Base-by-base conservation (phyloP, 2,113 vertebrate species). In the Fulmarus glacialis region DNA sequence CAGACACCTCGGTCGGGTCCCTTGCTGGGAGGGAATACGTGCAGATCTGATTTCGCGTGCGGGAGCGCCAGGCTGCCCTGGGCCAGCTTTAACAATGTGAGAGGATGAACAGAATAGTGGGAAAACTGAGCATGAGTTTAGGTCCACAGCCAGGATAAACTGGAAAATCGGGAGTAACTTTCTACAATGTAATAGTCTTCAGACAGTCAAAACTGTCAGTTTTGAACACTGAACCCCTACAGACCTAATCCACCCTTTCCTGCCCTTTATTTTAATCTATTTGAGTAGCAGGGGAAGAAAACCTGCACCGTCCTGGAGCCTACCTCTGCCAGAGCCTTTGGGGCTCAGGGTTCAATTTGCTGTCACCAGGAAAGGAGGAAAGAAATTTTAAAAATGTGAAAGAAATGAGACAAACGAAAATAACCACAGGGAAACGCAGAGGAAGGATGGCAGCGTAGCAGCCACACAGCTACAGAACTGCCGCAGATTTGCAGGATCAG, bases 71-170 rank as follows among this genome's bases (percentile, higher is more conserved):
- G 43, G 13, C 58, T 32, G 40, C 67, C 75, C 89, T 1, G 15
- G 29, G 66, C 79, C 72, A 8, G 63, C 30, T 40, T 53, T 8
- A n/a, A 17, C 58, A 45, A 12, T 0, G 0, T 4, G 68, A 75
- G 71, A 62, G 50, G 70, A 67, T 36, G 89, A 77, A 34, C 7
- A 34, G 78, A 36, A 29, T 5, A 87, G 30, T 12, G 56, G 84
- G 87, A 56, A 94, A 91, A 87, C 29, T 56, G 84, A 91, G 73
- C 66, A 17, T 1, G 26, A 84, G 64, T 43, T 85, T 47, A 55
- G n/a, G 23, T 47, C 56, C 34, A 9, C 1, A 11, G 87, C 89
- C 93, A 95, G 95, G 82, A 87, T 72, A 71, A 96, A 74, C 50
- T 52, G 89, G 84, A 50, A 96, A 95, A 91, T 82, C 34, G 8